Conservation (phyloP, 2,888 invertebrate genomes). For the Trichopoda pennipes region DNA sequence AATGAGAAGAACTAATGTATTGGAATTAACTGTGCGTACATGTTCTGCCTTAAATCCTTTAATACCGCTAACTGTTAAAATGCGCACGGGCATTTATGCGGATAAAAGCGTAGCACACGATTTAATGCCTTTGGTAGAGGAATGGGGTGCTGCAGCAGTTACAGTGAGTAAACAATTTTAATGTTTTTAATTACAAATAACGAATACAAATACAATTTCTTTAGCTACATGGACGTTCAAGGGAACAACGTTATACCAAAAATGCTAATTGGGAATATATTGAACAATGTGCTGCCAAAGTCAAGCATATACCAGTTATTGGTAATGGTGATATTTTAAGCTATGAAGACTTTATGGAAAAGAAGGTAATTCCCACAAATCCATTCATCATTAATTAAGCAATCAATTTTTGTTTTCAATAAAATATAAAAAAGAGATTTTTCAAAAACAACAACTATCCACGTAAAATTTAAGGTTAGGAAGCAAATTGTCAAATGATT, state of each 20-base stretch:
- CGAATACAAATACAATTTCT: background rate
- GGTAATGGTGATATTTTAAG: constrained; percentile 97
- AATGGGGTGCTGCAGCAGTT: constrained; percentile 93
- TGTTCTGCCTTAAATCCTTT: constrained; percentile 83
- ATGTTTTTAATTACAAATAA: background rate
- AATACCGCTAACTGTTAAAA: constrained; percentile 95
- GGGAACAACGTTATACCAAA: constrained; percentile 97
- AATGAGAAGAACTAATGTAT: constrained; percentile 81
- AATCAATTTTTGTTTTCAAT: background rate
- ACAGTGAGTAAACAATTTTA: constrained; percentile 83
- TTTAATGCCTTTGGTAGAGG: constrained; percentile 88
- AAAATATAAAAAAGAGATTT: background rate
- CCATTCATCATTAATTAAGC: background rate
- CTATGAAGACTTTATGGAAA: constrained; percentile 90
- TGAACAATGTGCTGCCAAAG: constrained; percentile 89
- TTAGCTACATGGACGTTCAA: constrained; percentile 93
- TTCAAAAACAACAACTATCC: too few species aligned
- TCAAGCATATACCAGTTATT: constrained; percentile 87
- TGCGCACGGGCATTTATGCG: constrained; percentile 94
- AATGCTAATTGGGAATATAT: constrained; percentile 98
- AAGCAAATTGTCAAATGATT: too few species aligned
- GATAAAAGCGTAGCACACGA: constrained; percentile 94
- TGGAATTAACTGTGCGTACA: constrained; percentile 90
- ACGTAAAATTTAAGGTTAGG: too few species aligned
- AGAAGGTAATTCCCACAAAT: constrained; percentile 80